Base-by-base conservation (phyloP, 2,113 vertebrate genomes). In the Xiphophorus couchianus region DNA sequence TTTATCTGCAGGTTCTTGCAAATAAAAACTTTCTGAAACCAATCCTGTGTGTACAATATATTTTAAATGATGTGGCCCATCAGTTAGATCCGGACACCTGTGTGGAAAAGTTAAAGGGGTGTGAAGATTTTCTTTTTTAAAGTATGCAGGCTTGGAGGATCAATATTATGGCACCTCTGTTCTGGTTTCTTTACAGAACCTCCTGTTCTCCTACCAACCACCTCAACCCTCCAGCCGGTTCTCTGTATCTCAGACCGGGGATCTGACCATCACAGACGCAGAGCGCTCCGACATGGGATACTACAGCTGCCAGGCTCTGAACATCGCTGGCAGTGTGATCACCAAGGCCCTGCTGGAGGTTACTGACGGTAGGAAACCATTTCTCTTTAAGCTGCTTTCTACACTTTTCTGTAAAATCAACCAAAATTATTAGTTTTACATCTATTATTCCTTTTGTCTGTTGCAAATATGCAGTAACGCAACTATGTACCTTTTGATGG, bases 271-370 rank as follows among this genome's bases (percentile, higher is more conserved):
- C 93, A 97, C 96, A 5, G 96, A 96, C 2, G 96, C 97, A 65
- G 96, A 97, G 88, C 93, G 96, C 77, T 96, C 96, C 62, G 98
- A 99, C 80, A 93, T 96, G 78, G 98, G 98, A 0, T 98, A 97
- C 85, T 99, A 99, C 74, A 99, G 97, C 92, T 99, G 98, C 93
- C 98, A 99, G 95, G 98, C 98, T 61, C 95, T 99, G 81, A 99
- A 99, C 92, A 98, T 99, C 66, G 98, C 98, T 0, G 98, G 98
- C 87, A 99, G 97, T 73, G 98, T 99, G 88, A 99, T 97, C 92
- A 99, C 97, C 88, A 99, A 99, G 90, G 98, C 97, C 58, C 96
- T 98, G 86, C 94, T 99, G 86, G 98, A 99, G 93, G 97, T 99
- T 86, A 99, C 97, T 29, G 98, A 99, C 85, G 97, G 98, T 99